Conservation (phyloP, 2,888 invertebrate genomes). For the Tortrix viridana region DNA sequence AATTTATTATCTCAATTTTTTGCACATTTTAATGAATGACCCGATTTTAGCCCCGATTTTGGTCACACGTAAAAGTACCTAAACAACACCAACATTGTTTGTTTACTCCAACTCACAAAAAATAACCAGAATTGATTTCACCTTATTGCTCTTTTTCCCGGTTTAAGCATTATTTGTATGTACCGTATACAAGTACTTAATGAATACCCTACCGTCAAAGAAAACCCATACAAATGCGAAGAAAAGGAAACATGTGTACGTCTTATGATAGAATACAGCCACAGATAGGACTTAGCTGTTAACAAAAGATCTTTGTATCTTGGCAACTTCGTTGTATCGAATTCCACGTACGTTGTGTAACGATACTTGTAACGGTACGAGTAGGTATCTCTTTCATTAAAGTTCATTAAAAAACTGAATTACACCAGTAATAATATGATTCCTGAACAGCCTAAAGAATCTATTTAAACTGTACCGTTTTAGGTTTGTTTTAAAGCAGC, state of each 20-base stretch:
- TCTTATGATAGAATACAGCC: slow-evolving; percentile 20
- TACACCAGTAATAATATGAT: background rate
- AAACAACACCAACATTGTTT: too few relatives aligned
- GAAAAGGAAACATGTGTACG: slow-evolving; percentile 23
- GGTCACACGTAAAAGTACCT: too few relatives aligned
- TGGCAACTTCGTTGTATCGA: slow-evolving; percentile 20
- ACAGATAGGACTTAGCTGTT: slow-evolving; percentile 11
- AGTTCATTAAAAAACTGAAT: background rate
- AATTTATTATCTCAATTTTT: too few relatives aligned
- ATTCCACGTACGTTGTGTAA: background rate
- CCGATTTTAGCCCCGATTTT: too few relatives aligned
- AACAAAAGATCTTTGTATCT: slow-evolving; percentile 32
- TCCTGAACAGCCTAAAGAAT: too few relatives aligned
- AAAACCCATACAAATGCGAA: slow-evolving; percentile 3
- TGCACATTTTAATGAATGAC: too few relatives aligned
- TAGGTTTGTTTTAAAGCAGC: too few relatives aligned
- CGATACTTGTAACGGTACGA: background rate
- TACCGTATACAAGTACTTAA: slow-evolving; percentile 8
- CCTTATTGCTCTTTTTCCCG: background rate
- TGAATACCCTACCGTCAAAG: slow-evolving; percentile 15
- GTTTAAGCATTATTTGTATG: slow-evolving; percentile 11
- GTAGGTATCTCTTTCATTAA: background rate
- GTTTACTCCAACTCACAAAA: background rate
- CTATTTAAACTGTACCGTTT: too few relatives aligned
- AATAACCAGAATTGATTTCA: background rate